Percentiles rank a stretch among this genome's conserved stretches.
phyloP scores from a whole-genome alignment of 2,888 invertebrate genomes.

The Morpho achilles region DNA sequence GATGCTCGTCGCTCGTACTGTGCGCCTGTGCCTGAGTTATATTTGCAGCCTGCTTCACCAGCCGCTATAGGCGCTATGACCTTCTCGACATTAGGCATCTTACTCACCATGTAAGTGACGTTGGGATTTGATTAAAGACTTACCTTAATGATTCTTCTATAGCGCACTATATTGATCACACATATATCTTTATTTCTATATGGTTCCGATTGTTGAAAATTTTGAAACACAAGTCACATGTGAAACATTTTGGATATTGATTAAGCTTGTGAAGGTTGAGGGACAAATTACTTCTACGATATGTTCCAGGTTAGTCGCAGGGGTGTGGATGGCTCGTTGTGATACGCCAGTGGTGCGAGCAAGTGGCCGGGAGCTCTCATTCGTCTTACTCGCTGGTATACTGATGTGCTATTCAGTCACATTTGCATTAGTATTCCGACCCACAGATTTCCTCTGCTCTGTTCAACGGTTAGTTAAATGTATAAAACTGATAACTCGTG shows the following conservation, averaged over 20 bases:
- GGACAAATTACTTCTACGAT: too few relatives aligned
- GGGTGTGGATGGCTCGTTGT: slow-evolving; percentile 90
- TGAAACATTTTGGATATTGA: too few relatives aligned
- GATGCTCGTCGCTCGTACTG: slow-evolving; percentile 85
- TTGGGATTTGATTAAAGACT: too few relatives aligned
- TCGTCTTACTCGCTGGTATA: slow-evolving; percentile 93
- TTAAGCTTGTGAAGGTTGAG: too few relatives aligned
- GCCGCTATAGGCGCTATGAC: slow-evolving; percentile 96
- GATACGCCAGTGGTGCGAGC: slow-evolving; percentile 97
- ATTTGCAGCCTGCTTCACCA: slow-evolving; percentile 87
- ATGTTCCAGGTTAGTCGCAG: slow-evolving; percentile 78
- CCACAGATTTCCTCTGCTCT: slow-evolving; percentile 92
- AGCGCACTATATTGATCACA: too few relatives aligned
- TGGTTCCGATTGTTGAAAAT: too few relatives aligned
- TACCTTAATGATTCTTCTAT: too few relatives aligned
- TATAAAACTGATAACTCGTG: too few relatives aligned
- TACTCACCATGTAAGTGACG: slow-evolving; percentile 82
- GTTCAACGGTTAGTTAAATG: slow-evolving; percentile 85
- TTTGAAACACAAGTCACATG: too few relatives aligned
- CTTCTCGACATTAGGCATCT: slow-evolving; percentile 89
- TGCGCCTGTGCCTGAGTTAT: slow-evolving; percentile 88
- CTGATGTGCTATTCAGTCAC: slow-evolving; percentile 95
- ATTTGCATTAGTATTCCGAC: slow-evolving; percentile 91
- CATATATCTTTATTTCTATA: too few relatives aligned
- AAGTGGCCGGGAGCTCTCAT: slow-evolving; percentile 92